Base-by-base conservation (phyloP, 2,888 invertebrate species). In the Trachelus tabidus region DNA sequence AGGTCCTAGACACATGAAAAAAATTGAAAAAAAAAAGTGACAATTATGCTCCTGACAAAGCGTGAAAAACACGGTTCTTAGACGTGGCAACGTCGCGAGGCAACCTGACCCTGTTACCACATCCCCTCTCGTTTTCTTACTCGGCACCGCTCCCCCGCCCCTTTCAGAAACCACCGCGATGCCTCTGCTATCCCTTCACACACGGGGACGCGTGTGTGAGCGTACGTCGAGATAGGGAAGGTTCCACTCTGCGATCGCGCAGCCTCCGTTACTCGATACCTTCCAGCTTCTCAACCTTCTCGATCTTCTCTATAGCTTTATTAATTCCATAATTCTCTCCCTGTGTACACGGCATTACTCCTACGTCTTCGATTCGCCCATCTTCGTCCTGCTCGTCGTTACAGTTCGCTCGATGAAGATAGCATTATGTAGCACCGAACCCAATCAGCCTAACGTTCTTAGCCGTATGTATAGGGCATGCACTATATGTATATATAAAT, bases 261-360 rank as follows among this genome's bases (percentile, higher is more conserved):
- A 75, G 73, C 78, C 75, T 73, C 77, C 77, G 80, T 78, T 78
- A 78, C 73, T 69, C 79, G 81, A 85, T 81, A 82, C 75, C 77
- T 34, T 73, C 33, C 33, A n/a, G 6, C 75, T 31, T 68, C 68
- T 73, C 75, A 3, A 9, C 71, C 71, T 71, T 33, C 23, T 56
- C 15, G 23, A 56, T 23, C 40, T 56, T 23, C 40, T 56, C 15
- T 23, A 23, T 9, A 0, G 23, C 23, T 56, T 56, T 23, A 40
- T 40, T 40, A 56, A 23, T 56, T 56, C 23, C 23, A 56, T 56
- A 56, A 56, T 56, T 56, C 23, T 9, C 40, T 56, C 40, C 40
- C 9, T 56, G 23, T 23, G 9, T 56, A 9, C 23, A 56, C 6
- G 40, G 9, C 40, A 2, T 56, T 56, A 56, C 23, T 56, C 40